These are phyloP conservation scores for Microtus montanus DNA, from an alignment of 2,113 vertebrate genomes.

Conservation along the genomic window DNA sequence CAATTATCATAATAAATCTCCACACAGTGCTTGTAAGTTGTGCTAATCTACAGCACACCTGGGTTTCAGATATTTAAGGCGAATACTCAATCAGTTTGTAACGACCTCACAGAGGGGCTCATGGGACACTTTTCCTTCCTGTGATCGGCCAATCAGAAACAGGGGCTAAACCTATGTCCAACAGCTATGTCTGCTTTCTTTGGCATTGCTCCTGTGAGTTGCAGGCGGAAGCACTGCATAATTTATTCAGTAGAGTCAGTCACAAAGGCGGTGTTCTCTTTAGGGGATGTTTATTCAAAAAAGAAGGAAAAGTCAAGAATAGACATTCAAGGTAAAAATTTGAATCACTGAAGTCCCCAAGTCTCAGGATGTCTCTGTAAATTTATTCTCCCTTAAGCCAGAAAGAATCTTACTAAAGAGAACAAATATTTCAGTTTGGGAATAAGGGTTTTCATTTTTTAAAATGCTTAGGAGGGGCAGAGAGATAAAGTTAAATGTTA, in stretches of 20 bases:
- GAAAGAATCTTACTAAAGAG: constrained; percentile 75
- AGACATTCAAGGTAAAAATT: constrained; percentile 74
- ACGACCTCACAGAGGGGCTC: constrained; percentile 70
- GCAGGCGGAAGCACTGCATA: not conserved
- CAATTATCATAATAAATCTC: constrained; percentile 91
- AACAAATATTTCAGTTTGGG: constrained; percentile 71
- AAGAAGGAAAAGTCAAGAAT: constrained; percentile 76
- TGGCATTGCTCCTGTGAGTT: not conserved
- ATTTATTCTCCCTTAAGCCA: constrained; percentile 72
- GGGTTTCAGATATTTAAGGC: constrained; percentile 84
- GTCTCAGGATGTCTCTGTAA: constrained; percentile 74
- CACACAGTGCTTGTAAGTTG: constrained; percentile 87
- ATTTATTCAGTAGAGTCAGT: constrained; percentile 66
- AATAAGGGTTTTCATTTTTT: constrained; percentile 61
- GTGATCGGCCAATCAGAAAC: constrained; percentile 77
- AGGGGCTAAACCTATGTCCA: constrained; percentile 70
- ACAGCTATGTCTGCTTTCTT: constrained; percentile 33
- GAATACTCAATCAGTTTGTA: constrained; percentile 80
- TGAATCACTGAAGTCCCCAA: constrained; percentile 66
- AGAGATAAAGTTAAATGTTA: constrained; percentile 12
- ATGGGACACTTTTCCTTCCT: constrained; percentile 73
- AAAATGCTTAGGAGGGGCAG: constrained; percentile 48
- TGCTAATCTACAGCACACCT: constrained; percentile 88
- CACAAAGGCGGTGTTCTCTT: constrained; percentile 54
- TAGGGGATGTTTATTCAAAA: constrained; percentile 78